Base-by-base conservation (phyloP, 2,113 vertebrate genomes). In the Lepus americanus region DNA sequence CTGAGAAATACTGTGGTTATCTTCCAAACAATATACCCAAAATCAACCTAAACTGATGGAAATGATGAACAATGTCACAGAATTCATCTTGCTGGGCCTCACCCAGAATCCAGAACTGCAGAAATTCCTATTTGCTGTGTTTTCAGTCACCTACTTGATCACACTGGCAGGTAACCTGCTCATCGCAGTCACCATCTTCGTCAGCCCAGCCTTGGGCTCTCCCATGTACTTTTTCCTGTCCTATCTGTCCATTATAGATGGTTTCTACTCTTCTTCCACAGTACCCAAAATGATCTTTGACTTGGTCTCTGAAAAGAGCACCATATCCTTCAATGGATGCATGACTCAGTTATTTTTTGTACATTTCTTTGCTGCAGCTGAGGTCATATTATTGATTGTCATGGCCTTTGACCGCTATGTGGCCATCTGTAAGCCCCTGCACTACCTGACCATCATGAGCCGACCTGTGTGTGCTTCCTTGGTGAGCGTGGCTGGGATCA, bases 361-460 rank as follows among this genome's bases (percentile, higher is more conserved):
- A 14, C 96, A 95, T 39, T 69, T 96, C 9, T 86, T 95, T 51
- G 92, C 10, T 14, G 90, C n/a, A 13, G 49, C 31, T 53, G 85
- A 95, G 55, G 89, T 92, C 20, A 53, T 94, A 63, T 36, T 95
- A 31, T 39, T 96, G 25, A 25, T 85, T 29, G 36, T 9, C 69
- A 96, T 94, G 89, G 89, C 94, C 83, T 96, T 78, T 70, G 94
- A 97, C 55, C 29, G n/a, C 29, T 95, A 96, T 13, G 67, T 90
- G 17, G 94, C 97, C 63, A 96, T 97, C 51, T 97, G 96, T 16
- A 95, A 95, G 33, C 94, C 97, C 2, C 14, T 96, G 59, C 70
- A 93, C 59, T 96, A 94, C 0, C 36, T 14, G 6, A 93, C 73
- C 27, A 77, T 86, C 79, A 95, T 93, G 90, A 96, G 59, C 7